Percentiles rank a stretch among this genome's conserved stretches.
Conservation (phyloP, 2,888 invertebrate genomes). For the Ecliptopera silaceata region DNA sequence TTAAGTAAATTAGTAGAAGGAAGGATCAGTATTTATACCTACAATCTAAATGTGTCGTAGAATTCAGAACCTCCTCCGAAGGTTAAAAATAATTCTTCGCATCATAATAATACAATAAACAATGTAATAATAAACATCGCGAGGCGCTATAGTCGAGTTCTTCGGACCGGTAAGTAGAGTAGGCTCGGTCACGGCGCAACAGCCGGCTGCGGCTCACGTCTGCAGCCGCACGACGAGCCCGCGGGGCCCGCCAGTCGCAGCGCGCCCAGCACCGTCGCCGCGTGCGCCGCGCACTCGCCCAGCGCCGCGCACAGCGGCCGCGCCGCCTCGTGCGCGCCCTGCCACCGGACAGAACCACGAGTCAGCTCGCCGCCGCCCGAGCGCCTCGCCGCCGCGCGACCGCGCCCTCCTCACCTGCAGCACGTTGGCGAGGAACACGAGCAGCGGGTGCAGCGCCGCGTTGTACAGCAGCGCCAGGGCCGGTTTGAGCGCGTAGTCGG, state of each 20-base stretch:
- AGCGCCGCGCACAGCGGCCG: constrained; percentile 76
- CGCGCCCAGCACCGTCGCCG: constrained; percentile 48
- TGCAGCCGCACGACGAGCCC: constrained; percentile 9
- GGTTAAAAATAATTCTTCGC: no score
- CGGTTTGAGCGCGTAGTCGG: constrained; percentile 89
- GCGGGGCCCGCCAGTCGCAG: constrained; percentile 40
- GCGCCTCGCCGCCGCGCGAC: constrained; percentile 42
- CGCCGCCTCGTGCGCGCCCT: constrained; percentile 62
- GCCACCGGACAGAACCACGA: background rate
- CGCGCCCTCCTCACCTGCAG: constrained; percentile 76
- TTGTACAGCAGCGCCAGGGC: constrained; percentile 86
- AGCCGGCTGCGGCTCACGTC: background rate
- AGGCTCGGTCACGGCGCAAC: background rate
- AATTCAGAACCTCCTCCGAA: no score
- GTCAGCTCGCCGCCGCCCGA: no score
- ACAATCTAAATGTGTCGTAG: no score
- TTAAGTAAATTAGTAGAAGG: no score
- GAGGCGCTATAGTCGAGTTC: no score
- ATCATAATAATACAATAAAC: no score
- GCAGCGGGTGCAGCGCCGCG: constrained; percentile 85
- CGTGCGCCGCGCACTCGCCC: constrained; percentile 55
- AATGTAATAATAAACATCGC: no score
- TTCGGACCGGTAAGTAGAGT: no score
- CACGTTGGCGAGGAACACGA: constrained; percentile 76
- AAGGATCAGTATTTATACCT: no score